Evolutionary conservation across 2,888 invertebrate genomes (phyloP), one percentile per base, ranked within the genome.

Genomic region (Lepetodrilus schrolli): DNA sequence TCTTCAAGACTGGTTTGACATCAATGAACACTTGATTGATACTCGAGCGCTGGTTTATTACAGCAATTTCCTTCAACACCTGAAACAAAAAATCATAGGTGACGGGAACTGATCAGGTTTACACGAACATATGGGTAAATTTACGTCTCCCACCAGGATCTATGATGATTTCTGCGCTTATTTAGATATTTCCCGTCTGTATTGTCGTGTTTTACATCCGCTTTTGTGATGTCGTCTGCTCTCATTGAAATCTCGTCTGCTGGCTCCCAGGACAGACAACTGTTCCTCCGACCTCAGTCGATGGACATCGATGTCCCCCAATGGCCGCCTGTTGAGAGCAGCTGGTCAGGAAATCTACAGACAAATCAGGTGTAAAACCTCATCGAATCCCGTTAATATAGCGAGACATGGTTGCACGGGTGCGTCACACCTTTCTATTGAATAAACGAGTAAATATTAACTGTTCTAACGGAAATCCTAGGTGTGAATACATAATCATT

Each of bases 311-410:
- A 58, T 58, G 30, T 30, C 30, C 58, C 26, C 17, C 10, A 30
- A 13, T 26, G 58, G 30, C 26, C 58, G n/a, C 7, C 10, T 17
- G 30, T 17, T 43, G 13, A 17, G n/a, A 43, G 43, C 43, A 43
- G 43, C 43, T 43, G 43, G 43, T 43, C 43, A 43, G 43, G 10
- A 43, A 7, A 17, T 17, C 13, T 13, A 10, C 43, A 17, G 43
- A 43, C 43, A 43, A 26, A 23, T 58, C 26, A 58, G 23, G 58
- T 58, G 58, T 30, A 3, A n/a, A 10, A 43, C 43, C n/a, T 7
- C 30, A 58, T 58, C 58, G 58, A 58, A 58, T 10, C 30, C 34
- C 17, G 26, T 58, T 58, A 58, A 58, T 58, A 58, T 58, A 26
- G 34, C 26, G 30, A 30, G 30, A 3, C 26, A 17, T 58, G 58